Conservation (phyloP, 2,888 invertebrate genomes). For the Nowickia ferox region DNA sequence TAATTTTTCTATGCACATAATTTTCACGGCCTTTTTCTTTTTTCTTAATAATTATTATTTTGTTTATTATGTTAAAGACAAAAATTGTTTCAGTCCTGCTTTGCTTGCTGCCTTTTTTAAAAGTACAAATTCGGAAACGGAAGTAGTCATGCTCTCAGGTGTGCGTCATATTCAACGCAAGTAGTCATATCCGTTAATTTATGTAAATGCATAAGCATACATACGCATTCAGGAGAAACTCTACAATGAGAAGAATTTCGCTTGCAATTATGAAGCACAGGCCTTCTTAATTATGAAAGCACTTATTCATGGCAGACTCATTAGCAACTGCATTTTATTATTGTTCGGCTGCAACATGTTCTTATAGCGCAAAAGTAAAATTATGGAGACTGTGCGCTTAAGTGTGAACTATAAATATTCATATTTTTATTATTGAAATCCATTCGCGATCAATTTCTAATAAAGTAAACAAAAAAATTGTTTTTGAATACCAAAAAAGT, state of each 20-base stretch:
- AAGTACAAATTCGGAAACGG: constrained; percentile 46
- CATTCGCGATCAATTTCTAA: not conserved
- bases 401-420: not conserved
- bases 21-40: not conserved
- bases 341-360: not conserved
- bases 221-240: constrained; percentile 4
- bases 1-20: not conserved
- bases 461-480: too few relatives aligned
- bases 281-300: constrained; percentile 5
- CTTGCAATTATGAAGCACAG: constrained; percentile 20
- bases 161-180: constrained; percentile 44
- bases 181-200: constrained; percentile 57
- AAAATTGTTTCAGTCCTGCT: not conserved
- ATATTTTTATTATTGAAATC: not conserved
- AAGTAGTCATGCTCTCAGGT: constrained; percentile 44
- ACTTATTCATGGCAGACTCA: not conserved
- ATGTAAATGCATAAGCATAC: constrained; percentile 36
- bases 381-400: too few relatives aligned
- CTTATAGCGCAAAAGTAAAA: not conserved
- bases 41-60: not conserved
- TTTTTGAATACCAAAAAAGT: too few relatives aligned
- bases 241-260: not conserved
- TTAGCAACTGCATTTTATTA: constrained; percentile 12
- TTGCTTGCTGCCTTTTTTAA: constrained; percentile 10
- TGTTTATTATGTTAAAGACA: not conserved